Percentiles rank a stretch among this genome's conserved stretches.
Conservation (phyloP, 2,113 vertebrate genomes). For the Chlorodrepanis virens region DNA sequence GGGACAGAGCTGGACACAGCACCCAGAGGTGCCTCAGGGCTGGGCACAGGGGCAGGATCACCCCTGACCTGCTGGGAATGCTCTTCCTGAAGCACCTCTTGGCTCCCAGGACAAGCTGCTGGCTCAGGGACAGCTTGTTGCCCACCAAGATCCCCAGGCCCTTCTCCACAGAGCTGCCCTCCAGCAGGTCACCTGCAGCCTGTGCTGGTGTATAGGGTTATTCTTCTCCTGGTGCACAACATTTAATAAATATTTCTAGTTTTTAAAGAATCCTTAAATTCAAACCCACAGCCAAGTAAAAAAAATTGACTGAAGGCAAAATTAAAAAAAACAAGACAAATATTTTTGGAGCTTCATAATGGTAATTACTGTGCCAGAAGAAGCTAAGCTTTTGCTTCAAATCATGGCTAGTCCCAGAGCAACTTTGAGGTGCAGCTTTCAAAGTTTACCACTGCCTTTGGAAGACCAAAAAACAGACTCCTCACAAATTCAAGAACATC, state of each 20-base stretch:
- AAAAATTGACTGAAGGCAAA: background rate
- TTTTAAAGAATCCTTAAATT: background rate
- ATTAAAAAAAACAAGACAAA: background rate
- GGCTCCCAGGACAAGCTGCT: background rate
- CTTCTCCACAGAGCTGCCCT: background rate
- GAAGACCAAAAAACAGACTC: background rate
- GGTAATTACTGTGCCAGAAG: background rate
- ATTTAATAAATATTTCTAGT: background rate
- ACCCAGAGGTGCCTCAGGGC: background rate
- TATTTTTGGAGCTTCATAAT: background rate
- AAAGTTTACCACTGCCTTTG: background rate
- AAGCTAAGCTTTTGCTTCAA: background rate
- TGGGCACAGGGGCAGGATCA: background rate
- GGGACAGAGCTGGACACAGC: background rate
- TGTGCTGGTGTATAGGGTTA: background rate
- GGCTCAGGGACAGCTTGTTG: background rate
- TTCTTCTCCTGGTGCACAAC: background rate
- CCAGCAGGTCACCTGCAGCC: background rate
- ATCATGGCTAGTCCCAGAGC: background rate
- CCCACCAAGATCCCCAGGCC: background rate
- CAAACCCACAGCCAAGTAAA: background rate
- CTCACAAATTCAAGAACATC: background rate
- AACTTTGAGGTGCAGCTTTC: background rate
- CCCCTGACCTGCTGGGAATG: background rate
- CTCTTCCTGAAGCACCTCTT: background rate